phyloP scores from a whole-genome alignment of 2,888 invertebrate species.

The Nowickia ferox region DNA sequence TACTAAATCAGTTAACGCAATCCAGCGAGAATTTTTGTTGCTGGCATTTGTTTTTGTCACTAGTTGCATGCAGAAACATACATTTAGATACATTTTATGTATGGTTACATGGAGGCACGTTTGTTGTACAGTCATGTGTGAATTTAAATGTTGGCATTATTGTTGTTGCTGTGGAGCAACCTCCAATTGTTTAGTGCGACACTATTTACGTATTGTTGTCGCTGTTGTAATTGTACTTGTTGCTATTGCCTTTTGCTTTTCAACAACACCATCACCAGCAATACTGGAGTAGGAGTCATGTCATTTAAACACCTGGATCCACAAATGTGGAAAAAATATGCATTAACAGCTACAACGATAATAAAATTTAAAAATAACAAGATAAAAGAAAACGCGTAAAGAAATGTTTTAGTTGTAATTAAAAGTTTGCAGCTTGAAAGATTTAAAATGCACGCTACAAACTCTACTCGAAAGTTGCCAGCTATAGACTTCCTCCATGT shows the following conservation, averaged over 20 bases:
- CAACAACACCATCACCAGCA: conserved; percentile 32
- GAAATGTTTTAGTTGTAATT: conserved; percentile 39
- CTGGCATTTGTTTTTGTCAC: conserved; percentile 38
- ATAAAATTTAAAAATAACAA: conserved; percentile 16
- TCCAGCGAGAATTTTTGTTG: conserved; percentile 63
- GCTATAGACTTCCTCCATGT: no score
- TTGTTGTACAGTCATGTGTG: conserved; percentile 11
- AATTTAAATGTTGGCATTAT: conserved; percentile 24
- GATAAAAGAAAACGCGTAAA: conserved; percentile 46
- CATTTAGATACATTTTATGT: neutral
- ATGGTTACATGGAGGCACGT: neutral
- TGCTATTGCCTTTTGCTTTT: conserved; percentile 45
- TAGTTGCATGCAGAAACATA: conserved; percentile 20
- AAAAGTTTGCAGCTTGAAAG: neutral
- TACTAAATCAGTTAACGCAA: conserved; percentile 71
- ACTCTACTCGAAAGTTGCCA: neutral
- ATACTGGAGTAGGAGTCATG: conserved; percentile 68
- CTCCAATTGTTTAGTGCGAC: conserved; percentile 51
- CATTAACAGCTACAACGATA: conserved; percentile 53
- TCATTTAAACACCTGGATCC: conserved; percentile 71
- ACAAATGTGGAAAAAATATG: conserved; percentile 69
- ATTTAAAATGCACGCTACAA: neutral
- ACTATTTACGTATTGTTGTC: conserved; percentile 49
- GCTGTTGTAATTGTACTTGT: conserved; percentile 56
- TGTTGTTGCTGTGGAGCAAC: conserved; percentile 37